phyloP scores from a whole-genome alignment of 2,797 vertebrate genomes.

The Carduelis carduelis region DNA sequence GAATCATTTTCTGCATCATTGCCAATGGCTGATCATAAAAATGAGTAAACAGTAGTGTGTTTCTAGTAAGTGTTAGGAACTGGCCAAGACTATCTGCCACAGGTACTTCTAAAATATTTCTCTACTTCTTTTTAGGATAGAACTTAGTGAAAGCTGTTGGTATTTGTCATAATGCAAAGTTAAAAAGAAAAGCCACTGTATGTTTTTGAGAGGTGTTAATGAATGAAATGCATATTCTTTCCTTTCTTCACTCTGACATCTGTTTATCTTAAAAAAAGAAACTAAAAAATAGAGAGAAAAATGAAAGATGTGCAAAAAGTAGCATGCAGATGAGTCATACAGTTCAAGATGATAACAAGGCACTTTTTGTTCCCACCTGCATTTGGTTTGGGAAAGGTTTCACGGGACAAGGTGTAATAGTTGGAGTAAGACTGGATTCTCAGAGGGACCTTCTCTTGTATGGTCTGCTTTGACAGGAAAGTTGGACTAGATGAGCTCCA shows the following conservation, averaged over 20 bases:
- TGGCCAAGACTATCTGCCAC: neutral
- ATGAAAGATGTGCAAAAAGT: neutral
- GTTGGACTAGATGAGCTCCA: neutral
- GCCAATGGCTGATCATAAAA: neutral
- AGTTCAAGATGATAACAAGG: neutral
- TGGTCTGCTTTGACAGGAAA: neutral
- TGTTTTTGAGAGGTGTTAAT: neutral
- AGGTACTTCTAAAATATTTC: neutral
- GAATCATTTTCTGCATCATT: neutral
- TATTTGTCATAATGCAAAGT: neutral
- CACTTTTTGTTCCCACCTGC: rapidly evolving
- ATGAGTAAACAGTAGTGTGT: neutral
- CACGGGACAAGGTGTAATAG: neutral
- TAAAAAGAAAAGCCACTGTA: neutral
- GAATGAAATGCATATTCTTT: neutral
- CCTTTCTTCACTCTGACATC: neutral
- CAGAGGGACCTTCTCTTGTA: neutral
- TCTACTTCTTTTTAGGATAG: neutral
- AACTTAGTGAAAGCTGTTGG: neutral
- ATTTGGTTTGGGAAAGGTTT: neutral
- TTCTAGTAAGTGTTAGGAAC: neutral
- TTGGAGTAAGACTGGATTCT: neutral
- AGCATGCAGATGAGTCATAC: neutral
- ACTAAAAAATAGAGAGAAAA: neutral
- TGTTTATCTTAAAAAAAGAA: neutral